Conservation (phyloP, 2,888 invertebrate genomes). For the Plagodis pulveraria region DNA sequence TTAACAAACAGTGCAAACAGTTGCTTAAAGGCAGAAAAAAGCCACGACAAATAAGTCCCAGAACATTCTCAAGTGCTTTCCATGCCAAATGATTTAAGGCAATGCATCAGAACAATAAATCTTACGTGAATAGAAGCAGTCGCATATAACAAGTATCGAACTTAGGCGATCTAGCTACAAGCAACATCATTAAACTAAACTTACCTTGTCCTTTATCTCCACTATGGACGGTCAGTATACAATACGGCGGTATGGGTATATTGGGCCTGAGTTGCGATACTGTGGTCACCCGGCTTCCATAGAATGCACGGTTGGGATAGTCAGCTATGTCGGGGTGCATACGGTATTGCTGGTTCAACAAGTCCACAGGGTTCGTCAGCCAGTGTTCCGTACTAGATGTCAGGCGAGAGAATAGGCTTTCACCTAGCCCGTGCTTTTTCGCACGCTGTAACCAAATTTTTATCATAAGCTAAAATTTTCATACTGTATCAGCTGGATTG, state of each 20-base stretch:
- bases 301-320: conserved; percentile 92
- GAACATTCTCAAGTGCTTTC: no score
- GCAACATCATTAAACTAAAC: not conserved
- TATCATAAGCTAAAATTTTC: no score
- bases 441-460: conserved; percentile 84
- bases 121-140: no score
- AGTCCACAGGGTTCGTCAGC: conserved; percentile 72
- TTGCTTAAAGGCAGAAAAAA: no score
- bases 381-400: conserved; percentile 82
- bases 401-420: conserved; percentile 92
- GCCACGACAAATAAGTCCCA: no score
- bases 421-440: conserved; percentile 87
- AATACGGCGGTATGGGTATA: conserved; percentile 52
- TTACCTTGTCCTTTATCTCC: conserved; percentile 10
- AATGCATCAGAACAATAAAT: no score
- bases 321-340: conserved; percentile 93
- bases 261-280: conserved; percentile 39
- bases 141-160: no score
- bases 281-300: conserved; percentile 82
- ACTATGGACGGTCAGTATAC: conserved; percentile 7
- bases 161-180: not conserved
- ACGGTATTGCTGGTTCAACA: conserved; percentile 90
- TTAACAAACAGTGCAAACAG: no score
- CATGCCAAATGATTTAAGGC: no score
- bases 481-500: no score